Evolutionary conservation across 2,797 vertebrate genomes (phyloP).

Genomic region (Merluccius polli): DNA sequence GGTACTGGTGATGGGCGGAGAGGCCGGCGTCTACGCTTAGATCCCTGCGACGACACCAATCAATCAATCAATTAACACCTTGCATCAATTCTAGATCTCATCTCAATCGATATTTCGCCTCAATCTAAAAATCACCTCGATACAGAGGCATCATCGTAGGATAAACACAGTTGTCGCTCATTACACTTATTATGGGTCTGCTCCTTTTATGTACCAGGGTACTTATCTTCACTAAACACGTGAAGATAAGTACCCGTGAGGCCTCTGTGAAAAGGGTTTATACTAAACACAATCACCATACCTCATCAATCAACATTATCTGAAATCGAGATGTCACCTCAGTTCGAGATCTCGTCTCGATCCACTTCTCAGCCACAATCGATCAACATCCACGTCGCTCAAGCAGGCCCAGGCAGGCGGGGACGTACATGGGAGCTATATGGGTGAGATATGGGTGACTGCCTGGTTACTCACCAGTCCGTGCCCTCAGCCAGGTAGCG

Average conservation of each 20-base stretch:
- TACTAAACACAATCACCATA: not conserved
- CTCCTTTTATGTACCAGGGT: not conserved
- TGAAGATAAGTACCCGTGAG: not conserved
- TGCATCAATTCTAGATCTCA: too few relatives aligned
- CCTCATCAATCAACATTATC: too few relatives aligned
- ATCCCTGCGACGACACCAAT: conserved; percentile 77
- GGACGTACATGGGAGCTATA: not conserved
- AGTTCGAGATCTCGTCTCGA: not conserved
- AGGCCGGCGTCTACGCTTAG: conserved; percentile 90
- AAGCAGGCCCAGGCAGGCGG: not conserved
- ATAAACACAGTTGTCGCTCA: too few relatives aligned
- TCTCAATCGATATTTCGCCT: not conserved
- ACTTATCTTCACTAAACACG: not conserved
- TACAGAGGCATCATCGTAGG: not conserved
- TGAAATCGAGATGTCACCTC: not conserved
- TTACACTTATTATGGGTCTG: not conserved
- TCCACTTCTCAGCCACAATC: not conserved
- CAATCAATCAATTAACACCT: not conserved
- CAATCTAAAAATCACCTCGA: not conserved
- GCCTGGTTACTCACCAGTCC: conserved; percentile 84
- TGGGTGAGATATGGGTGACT: not conserved
- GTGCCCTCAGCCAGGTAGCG: conserved; percentile 96
- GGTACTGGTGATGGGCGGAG: conserved; percentile 85
- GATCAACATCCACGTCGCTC: not conserved
- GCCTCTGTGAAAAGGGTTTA: not conserved